A percentile compares a stretch with the other conserved stretches of the same genome.
phyloP scores from a whole-genome alignment of 2,113 vertebrate species.

The Calonectris borealis region DNA sequence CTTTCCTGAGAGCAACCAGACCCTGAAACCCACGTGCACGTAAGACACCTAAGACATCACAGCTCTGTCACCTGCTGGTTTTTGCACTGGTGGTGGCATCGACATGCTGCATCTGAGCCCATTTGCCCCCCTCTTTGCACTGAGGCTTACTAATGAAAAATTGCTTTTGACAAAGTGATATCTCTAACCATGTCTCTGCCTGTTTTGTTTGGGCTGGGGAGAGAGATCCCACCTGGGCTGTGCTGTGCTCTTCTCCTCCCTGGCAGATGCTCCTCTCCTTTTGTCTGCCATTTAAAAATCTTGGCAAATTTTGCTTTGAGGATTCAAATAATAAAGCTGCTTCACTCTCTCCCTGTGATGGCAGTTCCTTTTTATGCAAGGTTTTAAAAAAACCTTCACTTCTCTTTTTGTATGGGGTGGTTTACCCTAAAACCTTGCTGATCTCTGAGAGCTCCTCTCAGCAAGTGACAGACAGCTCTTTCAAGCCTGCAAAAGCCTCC shows the following conservation, averaged over 20 bases:
- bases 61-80: not conserved
- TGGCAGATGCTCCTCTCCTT: not conserved
- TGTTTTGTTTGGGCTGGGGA: not conserved
- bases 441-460: not conserved
- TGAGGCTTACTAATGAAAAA: not conserved
- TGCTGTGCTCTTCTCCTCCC: not conserved
- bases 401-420: not conserved
- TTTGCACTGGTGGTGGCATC: not conserved
- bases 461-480: not conserved
- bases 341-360: not conserved
- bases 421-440: not conserved
- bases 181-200: not conserved
- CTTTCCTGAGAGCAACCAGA: not conserved
- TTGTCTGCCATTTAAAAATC: not conserved
- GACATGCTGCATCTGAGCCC: not conserved
- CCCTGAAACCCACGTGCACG: not conserved
- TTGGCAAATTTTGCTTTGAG: not conserved
- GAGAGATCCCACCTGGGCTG: not conserved
- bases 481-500: not conserved
- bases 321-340: not conserved
- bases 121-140: not conserved
- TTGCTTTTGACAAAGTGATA: not conserved
- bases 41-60: not conserved
- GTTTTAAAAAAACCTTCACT: not conserved
- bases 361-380: not conserved